Evolutionary conservation across 2,113 vertebrate species (phyloP), one percentile per base, ranked within the genome.

Genomic region (Takifugu bimaculatus): DNA sequence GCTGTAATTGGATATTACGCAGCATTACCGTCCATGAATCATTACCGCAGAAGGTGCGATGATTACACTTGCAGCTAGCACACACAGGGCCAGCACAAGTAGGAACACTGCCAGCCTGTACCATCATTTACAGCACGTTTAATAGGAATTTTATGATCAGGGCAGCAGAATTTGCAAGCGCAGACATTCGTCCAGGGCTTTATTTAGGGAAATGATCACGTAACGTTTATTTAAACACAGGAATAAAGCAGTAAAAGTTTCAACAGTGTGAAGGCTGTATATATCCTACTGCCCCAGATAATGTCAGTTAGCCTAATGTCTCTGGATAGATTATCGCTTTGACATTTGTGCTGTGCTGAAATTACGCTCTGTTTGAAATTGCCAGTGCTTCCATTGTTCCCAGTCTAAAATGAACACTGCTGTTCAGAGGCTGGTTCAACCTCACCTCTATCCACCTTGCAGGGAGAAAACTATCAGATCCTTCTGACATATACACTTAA

Each of bases 391-490:
- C 76, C 86, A 71, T 54, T 80, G 65, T 67, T 78, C 43, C 78
- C 76, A 77, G 53, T 67, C 26, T 29, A 53, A 73, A 72, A 42
- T 77, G 50, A 68, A 60, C 48, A 44, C 45, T 61, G 61, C 56
- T 2, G 9, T 35, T 29, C n/a, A 14, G 53, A 75, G 44, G 28
- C 47, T 53, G 65, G 60, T 56, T 74, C 67, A 59, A 80, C 67
- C 77, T 74, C 11, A 25, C 59, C 57, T 70, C 64, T 67, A n/a
- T 73, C 61, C 20, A 68, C 74, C 64, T 65, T 70, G 27, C 50
- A 72, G 66, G 51, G 64, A 73, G 63, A 78, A 77, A 79, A 65
- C 57, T 70, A 27, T 68, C 75, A 82, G 65, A 82, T 73, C 73
- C 59, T 49, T 62, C 58, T 52, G 3, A 55, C 13, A 35, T 13